Conservation (phyloP, 1,140 invertebrate species). For the Drosophila subobscura region DNA sequence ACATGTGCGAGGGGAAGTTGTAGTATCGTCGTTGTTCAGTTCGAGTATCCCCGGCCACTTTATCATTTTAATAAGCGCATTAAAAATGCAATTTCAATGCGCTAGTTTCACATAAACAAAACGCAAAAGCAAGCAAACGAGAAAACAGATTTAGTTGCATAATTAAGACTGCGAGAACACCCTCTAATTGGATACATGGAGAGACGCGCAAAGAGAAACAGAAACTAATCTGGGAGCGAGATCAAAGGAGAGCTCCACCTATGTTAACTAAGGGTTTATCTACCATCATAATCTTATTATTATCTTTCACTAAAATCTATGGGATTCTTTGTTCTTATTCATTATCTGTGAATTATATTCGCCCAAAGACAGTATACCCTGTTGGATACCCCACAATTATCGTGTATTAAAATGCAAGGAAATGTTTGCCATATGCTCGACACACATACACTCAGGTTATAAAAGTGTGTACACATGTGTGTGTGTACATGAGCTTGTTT, state of each 20-base stretch:
- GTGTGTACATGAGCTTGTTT: slow-evolving; percentile 38
- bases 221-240: too few relatives aligned
- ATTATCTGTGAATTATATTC: too few relatives aligned
- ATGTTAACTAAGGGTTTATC: too few relatives aligned
- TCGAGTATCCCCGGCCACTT: slow-evolving; percentile 41
- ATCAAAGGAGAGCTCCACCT: too few relatives aligned
- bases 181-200: too few relatives aligned
- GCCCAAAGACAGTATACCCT: too few relatives aligned
- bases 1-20: not conserved
- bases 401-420: slow-evolving; percentile 5
- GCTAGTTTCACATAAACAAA: slow-evolving; percentile 58
- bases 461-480: slow-evolving; percentile 10
- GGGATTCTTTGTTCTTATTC: too few relatives aligned
- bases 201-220: too few relatives aligned
- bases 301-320: too few relatives aligned
- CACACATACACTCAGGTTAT: slow-evolving; percentile 12
- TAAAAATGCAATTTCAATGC: slow-evolving; percentile 67
- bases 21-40: slow-evolving; percentile 21
- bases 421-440: slow-evolving; percentile 38
- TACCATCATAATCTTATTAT: too few relatives aligned
- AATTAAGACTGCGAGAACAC: too few relatives aligned
- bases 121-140: slow-evolving; percentile 11
- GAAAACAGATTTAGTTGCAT: not conserved
- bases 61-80: slow-evolving; percentile 65
- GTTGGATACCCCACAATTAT: not conserved